These are phyloP conservation scores for Pygocentrus nattereri DNA, from an alignment of 2,797 vertebrate genomes.

Conservation along the genomic window DNA sequence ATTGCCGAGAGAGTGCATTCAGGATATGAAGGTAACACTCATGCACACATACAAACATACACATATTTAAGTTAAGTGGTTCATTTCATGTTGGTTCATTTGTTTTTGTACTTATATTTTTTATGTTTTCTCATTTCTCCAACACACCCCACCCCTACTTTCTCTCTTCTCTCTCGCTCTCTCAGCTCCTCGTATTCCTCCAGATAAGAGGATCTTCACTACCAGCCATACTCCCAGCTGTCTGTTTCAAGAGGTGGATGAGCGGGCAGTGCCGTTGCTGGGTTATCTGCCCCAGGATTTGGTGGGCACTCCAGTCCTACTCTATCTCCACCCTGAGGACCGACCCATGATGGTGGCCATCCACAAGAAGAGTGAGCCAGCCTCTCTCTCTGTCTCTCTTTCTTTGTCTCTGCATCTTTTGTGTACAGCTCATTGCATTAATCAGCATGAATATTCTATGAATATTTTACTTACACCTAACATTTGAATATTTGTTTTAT, in stretches of 20 bases:
- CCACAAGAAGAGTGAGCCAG: constrained; percentile 89
- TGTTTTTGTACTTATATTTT: not conserved
- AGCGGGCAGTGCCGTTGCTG: constrained; percentile 88
- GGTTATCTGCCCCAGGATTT: constrained; percentile 92
- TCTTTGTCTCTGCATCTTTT: not conserved
- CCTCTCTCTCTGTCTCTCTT: not conserved
- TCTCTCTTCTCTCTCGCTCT: not conserved
- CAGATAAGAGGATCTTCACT: constrained; percentile 94
- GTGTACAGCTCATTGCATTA: no score
- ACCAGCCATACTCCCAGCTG: constrained; percentile 94
- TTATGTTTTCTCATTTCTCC: not conserved
- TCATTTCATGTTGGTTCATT: no score
- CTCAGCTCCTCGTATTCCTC: constrained; percentile 90
- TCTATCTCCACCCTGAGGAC: constrained; percentile 91
- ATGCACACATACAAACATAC: not conserved
- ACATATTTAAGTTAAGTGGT: no score
- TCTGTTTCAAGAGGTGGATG: constrained; percentile 94
- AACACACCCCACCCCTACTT: not conserved
- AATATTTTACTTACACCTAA: no score
- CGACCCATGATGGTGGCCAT: constrained; percentile 90
- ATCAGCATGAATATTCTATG: no score
- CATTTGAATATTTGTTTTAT: not conserved
- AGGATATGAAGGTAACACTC: constrained; percentile 85
- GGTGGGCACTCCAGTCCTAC: constrained; percentile 87
- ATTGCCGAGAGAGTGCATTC: constrained; percentile 90